Evolutionary conservation across 2,888 invertebrate species (phyloP), one percentile per base, ranked within the genome.

Genomic region (Portevinia maculata): DNA sequence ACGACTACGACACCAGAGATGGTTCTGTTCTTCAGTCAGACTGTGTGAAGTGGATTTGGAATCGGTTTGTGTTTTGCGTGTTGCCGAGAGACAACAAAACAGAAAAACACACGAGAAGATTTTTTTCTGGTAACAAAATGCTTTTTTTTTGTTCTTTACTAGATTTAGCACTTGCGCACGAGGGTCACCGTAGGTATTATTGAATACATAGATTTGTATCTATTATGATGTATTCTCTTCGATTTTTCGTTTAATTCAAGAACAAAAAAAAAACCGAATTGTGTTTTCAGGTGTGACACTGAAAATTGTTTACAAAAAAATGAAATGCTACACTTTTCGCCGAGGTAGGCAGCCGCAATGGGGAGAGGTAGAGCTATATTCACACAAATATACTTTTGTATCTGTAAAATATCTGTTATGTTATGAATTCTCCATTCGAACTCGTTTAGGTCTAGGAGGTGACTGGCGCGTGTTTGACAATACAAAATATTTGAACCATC

Each of bases 401-500:
- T 37, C 39, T 46, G 8, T 24, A 15, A n/a, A 13, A 34, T 17
- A 39, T 44, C 24, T 21, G 65, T 32, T 19, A 15, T 21, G 32
- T 7, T 15, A 6, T 13, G 50, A 74, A 46, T 62, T 78, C 70
- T 65, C 67, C 84, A 84, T 85, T 78, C 71, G 71, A 81, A 85
- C 84, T 85, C 84, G 84, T 71, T 81, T 62, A 55, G 81, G 55
- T 78, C 65, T 78, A 85, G 73, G 79, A 84, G 81, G 84, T 84
- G 84, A 84, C 85, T 85, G 81, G 71, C 44, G 79, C 32, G 62
- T 53, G 57, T 53, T 65, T 64, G 44, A 62, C 39, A 62, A 57
- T 24, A 24, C 48, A 30, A 64, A 64, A n/a, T n/a, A n/a, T n/a
- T n/a, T n/a, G 24, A 44, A 70, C 59, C 15, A 52, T 28, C 13